Evolutionary conservation across 2,888 invertebrate species (phyloP).

Genomic region (Sabatieria punctata): DNA sequence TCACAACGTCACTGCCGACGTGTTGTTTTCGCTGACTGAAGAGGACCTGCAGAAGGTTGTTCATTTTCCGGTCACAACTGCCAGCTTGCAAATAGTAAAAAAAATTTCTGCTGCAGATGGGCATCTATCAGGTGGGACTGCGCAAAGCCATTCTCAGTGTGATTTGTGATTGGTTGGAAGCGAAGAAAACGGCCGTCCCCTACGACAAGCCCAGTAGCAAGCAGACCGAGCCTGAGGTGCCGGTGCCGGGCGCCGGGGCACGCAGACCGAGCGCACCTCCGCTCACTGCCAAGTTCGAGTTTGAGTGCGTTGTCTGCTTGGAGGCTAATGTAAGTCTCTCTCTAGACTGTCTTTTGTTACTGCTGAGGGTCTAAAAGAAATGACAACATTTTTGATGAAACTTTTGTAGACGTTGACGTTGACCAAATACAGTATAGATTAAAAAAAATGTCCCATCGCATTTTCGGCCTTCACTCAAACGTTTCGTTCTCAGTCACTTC

Average conservation of each 20-base stretch:
- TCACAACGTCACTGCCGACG: slow-evolving; percentile 31
- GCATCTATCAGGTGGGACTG: slow-evolving; percentile 27
- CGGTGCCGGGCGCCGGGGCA: not conserved
- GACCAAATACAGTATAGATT: too few relatives aligned
- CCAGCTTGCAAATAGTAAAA: too few relatives aligned
- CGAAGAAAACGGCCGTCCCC: not conserved
- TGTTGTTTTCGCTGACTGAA: slow-evolving; percentile 25
- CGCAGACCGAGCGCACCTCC: too few relatives aligned
- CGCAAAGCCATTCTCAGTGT: slow-evolving; percentile 29
- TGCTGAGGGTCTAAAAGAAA: too few relatives aligned
- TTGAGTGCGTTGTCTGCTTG: slow-evolving; percentile 33
- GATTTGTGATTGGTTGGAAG: slow-evolving; percentile 25
- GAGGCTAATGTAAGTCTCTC: slow-evolving; percentile 24
- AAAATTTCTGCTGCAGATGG: slow-evolving; percentile 26
- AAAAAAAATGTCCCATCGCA: too few relatives aligned
- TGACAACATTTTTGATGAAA: too few relatives aligned
- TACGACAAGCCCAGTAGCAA: not conserved
- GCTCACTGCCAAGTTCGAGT: slow-evolving; percentile 6
- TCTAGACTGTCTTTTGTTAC: too few relatives aligned
- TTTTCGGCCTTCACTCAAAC: too few relatives aligned
- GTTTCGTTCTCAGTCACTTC: too few relatives aligned
- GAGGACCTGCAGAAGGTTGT: slow-evolving; percentile 29
- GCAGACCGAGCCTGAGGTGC: not conserved
- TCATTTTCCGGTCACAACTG: too few relatives aligned
- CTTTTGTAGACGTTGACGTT: too few relatives aligned